These are phyloP conservation scores for Notiomystis cincta DNA, from an alignment of 2,113 vertebrate species.

Conservation along the genomic window DNA sequence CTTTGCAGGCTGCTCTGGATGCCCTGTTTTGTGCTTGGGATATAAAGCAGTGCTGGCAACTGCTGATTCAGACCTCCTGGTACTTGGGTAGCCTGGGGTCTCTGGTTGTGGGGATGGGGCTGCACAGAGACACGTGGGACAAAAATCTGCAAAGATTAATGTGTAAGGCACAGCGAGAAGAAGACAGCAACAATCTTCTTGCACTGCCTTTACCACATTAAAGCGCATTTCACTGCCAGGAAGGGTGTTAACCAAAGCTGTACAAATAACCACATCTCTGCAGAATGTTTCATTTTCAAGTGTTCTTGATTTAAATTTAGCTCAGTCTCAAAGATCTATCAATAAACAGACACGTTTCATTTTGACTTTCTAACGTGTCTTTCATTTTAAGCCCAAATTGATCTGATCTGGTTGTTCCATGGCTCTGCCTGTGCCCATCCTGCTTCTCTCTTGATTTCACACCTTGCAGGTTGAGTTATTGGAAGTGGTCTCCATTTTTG, in stretches of 20 bases:
- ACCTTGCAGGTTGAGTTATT: background rate
- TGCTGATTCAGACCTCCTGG: background rate
- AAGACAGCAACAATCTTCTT: background rate
- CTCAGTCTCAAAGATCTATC: background rate
- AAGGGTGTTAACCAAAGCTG: constrained; percentile 62
- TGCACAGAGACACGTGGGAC: background rate
- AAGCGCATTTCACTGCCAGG: constrained; percentile 27
- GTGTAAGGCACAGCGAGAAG: background rate
- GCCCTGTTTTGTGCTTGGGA: background rate
- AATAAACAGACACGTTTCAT: background rate
- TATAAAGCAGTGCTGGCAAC: background rate
- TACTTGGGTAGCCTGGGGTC: background rate
- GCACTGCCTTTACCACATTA: constrained; percentile 2
- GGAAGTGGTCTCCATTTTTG: background rate
- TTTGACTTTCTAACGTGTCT: background rate
- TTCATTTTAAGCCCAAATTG: background rate
- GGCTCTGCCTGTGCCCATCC: background rate
- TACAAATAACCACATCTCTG: constrained; percentile 33
- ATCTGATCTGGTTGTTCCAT: background rate
- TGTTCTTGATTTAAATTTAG: constrained; percentile 44
- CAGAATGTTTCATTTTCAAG: constrained; percentile 22
- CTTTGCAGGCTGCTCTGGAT: background rate
- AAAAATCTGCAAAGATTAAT: background rate
- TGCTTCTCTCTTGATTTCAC: background rate
- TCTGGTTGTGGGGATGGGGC: background rate